Percentiles rank a stretch among this genome's conserved stretches.
These are phyloP conservation scores for Ariolimax columbianus DNA, from an alignment of 2,888 invertebrate species.

Conservation along the genomic window DNA sequence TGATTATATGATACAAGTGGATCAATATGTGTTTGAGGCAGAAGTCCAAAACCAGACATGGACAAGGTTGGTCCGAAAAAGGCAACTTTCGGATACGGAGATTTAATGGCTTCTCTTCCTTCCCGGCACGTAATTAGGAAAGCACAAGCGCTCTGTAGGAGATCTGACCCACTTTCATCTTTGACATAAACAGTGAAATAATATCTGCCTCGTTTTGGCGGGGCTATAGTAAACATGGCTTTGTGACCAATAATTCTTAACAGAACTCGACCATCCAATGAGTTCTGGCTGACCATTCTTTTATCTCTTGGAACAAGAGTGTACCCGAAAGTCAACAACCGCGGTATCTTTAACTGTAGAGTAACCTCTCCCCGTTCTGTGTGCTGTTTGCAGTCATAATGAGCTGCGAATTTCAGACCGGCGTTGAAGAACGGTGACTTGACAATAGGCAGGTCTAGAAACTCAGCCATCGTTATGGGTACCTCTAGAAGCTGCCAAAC, in stretches of 20 bases:
- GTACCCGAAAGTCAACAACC: conserved; percentile 71
- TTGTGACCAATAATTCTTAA: conserved; percentile 71
- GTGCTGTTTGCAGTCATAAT: conserved; percentile 73
- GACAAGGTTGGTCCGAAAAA: conserved; percentile 71
- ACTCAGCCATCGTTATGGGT: conserved; percentile 79
- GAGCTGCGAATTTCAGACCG: conserved; percentile 69
- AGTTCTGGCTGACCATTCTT: conserved; percentile 60
- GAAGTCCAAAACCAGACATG: conserved; percentile 65
- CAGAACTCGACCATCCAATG: conserved; percentile 71
- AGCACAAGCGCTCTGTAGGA: conserved; percentile 76
- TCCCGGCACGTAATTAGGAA: conserved; percentile 74
- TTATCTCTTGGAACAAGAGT: conserved; percentile 72
- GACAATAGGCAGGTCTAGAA: conserved; percentile 79
- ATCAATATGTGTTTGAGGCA: conserved; percentile 70
- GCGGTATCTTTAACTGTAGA: conserved; percentile 70
- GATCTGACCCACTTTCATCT: conserved; percentile 73
- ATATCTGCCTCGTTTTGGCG: conserved; percentile 78
- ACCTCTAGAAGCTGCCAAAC: conserved; percentile 80
- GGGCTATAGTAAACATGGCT: conserved; percentile 77
- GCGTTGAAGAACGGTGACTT: conserved; percentile 80
- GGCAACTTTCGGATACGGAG: conserved; percentile 71
- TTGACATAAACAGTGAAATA: conserved; percentile 78
- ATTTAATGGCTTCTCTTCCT: conserved; percentile 66
- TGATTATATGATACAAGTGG: conserved; percentile 68
- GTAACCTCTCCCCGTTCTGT: conserved; percentile 72